Evolutionary conservation across 2,113 vertebrate species (phyloP), one percentile per base, ranked within the genome.

Genomic region (Montifringilla adamsi): DNA sequence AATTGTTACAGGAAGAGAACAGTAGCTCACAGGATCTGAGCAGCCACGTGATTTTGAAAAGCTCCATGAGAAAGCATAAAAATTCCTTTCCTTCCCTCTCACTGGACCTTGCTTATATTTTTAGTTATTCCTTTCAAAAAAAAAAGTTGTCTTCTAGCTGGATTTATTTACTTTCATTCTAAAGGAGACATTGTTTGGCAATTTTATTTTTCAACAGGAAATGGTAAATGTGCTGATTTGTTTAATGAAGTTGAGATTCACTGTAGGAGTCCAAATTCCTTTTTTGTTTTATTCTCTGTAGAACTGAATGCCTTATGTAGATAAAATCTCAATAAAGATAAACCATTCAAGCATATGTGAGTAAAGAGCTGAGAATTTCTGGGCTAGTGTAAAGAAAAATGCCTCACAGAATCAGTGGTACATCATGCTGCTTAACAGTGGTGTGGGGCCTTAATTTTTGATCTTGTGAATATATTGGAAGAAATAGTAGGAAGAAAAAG

Each of bases 181-280:
- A 80, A 89, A 95, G 44, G 55, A 60, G 39, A 63, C 50, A 55
- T 93, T 91, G 77, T 96, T 94, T 89, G 39, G 50, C 78, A 67
- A 52, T 83, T 93, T 77, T 74, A 26, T 85, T 91, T 93, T 95
- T 82, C 93, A 95, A 93, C 74, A 96, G 96, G 95, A 97, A 93
- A 77, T 88, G 35, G 35, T 59, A 85, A 91, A 77, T 94, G 87
- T 94, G 70, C 70, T 87, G 74, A 73, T 85, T 94, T 95, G 67
- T 94, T 93, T 95, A 94, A 96, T 83, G 58, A 66, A 73, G 89
- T 77, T 73, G 59, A 79, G 46, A 85, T 89, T 93, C 87, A 73
- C 84, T 69, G 59, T 41, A 85, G 87, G 82, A 85, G 70, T 91
- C 89, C 91, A 59, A 83, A 80, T 83, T 93, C 22, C 30, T 69